Base-by-base conservation (phyloP, 1,140 invertebrate species). In the Holotrichia oblita region DNA sequence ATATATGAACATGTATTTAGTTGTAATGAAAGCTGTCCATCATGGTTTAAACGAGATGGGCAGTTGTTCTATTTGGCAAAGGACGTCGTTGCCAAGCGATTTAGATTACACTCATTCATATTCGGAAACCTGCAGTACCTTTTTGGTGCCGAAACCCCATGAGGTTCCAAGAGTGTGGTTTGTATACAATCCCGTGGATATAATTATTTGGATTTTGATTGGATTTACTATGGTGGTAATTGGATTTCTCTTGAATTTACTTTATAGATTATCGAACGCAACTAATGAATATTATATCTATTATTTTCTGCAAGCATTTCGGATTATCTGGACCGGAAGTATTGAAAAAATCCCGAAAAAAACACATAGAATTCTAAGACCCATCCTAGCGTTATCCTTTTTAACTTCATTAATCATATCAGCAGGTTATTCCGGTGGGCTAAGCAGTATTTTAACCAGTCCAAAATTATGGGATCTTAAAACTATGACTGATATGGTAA, bases 131-230 rank as follows among this genome's bases (percentile, higher is more conserved):
- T 69, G 61, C 61, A 69, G 22, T 12, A 69, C 7, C 3, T 69
- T 69, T 69, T 69, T 69, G 27, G 61, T 69, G 27, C 61, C 61
- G 6, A 69, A 34, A 69, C 61, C 61, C 3, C 22, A 27, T 22
- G 20, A 69, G 8, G 3, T 22, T 6, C 20, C 61, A 69, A 24
- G 7, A 69, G 12, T 14, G 22, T 69, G 20, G 61, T 69, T 69
- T 22, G 61, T 69, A 7, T 69, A 69, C 7, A 3, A 27, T 12
- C 61, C 61, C 0, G 12, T 69, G 9, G 22, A 69, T 10, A 10
- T 34, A 10, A 6, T 0, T 4, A 69, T 22, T 27, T 69, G 61
- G 61, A 22, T 69, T 1, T 69, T 24, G 6, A 69, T 69, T 7
- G 7, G 20, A 7, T 7, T 69, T 27, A 6, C 22, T 69, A 20